Percentiles rank a stretch among this genome's conserved stretches.
Conservation (phyloP, 2,797 vertebrate genomes). For the Mico argentatus region DNA sequence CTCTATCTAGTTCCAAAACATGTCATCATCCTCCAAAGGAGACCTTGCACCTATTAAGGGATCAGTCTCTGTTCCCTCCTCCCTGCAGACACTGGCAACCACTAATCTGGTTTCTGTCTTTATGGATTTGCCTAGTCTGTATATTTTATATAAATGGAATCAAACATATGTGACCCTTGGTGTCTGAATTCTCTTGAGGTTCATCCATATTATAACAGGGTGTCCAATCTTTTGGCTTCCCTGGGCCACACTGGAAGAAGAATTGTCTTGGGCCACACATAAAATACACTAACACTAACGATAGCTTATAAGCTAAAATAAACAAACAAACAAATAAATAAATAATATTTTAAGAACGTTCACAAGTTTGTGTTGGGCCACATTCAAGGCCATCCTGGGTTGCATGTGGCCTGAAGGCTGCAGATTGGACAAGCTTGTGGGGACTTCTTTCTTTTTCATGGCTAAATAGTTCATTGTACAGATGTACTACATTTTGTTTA, state of each 20-base stretch:
- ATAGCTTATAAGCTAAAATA: not conserved
- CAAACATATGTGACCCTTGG: not conserved
- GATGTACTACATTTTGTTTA: not conserved
- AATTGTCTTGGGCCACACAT: not conserved
- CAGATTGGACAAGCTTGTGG: not conserved
- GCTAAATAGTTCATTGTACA: not conserved
- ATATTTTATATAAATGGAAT: not conserved
- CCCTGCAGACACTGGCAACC: not conserved
- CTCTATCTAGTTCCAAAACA: not conserved
- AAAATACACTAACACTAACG: not conserved
- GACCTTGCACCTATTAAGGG: not conserved
- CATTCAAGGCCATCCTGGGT: not conserved
- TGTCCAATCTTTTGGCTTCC: not conserved
- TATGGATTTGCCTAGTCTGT: not conserved
- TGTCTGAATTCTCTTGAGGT: not conserved
- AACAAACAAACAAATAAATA: too few relatives aligned
- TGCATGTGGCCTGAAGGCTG: not conserved
- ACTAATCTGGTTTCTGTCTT: not conserved
- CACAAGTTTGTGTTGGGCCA: not conserved
- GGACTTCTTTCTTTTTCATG: not conserved
- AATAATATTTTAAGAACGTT: not conserved
- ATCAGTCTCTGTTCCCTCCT: not conserved
- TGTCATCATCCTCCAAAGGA: not conserved
- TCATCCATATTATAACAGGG: not conserved
- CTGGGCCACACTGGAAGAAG: not conserved